A percentile compares a stretch with the other conserved stretches of the same genome.
Conservation (phyloP, 2,888 invertebrate genomes). For the Chaetogeoica ovagalla region DNA sequence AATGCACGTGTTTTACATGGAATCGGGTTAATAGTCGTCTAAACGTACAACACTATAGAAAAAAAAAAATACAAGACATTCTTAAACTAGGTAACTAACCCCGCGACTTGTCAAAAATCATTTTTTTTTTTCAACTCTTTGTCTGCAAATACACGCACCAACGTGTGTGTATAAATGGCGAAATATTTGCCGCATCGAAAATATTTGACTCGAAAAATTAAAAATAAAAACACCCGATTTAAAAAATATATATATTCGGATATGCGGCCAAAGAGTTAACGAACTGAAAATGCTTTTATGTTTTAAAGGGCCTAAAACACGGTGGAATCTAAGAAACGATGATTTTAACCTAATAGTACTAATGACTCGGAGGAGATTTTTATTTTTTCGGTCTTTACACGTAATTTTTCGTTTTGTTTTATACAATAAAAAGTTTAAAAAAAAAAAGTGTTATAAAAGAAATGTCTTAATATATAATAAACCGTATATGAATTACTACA, state of each 20-base stretch:
- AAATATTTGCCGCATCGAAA: not conserved
- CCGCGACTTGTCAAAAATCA: conserved; percentile 21
- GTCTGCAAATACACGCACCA: not conserved
- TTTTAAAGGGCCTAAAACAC: conserved; percentile 17
- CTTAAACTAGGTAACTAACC: conserved; percentile 51
- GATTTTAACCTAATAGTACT: conserved; percentile 38
- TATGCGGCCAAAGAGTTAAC: conserved; percentile 20
- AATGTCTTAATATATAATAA: conserved; percentile 8
- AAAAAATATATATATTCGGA: conserved; percentile 2
- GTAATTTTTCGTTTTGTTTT: conserved; percentile 3
- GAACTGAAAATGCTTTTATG: not conserved
- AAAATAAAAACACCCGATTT: not conserved
- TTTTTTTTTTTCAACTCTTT: conserved; percentile 20
- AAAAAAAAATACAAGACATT: conserved; percentile 13
- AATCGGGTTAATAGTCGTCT: conserved; percentile 27
- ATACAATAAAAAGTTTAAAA: conserved; percentile 26
- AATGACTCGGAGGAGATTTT: conserved; percentile 45
- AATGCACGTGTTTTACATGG: conserved; percentile 2
- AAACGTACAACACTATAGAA: conserved; percentile 14
- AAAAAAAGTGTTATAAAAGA: conserved; percentile 48
- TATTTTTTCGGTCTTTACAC: conserved; percentile 4
- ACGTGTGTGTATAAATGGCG: not conserved
- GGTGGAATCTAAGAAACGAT: conserved; percentile 29
- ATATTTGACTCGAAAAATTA: not conserved
- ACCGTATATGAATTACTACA: not conserved